A percentile compares a stretch with the other conserved stretches of the same genome.
Evolutionary conservation across 2,113 vertebrate species (phyloP).

Genomic region (Athene cunicularia): DNA sequence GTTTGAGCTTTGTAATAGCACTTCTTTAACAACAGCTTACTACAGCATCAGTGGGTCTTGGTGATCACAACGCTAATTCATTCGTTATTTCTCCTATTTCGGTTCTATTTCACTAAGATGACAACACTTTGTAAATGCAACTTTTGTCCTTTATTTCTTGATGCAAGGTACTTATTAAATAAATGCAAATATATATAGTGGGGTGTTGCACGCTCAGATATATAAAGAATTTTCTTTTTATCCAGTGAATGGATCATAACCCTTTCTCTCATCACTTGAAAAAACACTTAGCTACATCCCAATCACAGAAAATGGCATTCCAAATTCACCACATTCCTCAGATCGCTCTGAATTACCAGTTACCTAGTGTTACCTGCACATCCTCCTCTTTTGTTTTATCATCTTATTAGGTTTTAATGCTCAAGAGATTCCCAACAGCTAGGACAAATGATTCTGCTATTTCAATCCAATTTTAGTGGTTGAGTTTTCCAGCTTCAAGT

Average conservation of each 20-base stretch:
- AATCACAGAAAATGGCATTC: background rate
- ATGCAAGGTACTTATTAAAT: slow-evolving; percentile 1
- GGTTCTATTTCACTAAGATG: background rate
- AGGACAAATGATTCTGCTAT: slow-evolving; percentile 32
- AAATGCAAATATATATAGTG: background rate
- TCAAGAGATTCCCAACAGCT: slow-evolving; percentile 27
- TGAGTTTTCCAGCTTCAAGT: slow-evolving; percentile 12
- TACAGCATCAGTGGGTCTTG: background rate
- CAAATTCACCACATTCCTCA: background rate
- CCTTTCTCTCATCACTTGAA: background rate
- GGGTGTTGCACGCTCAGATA: background rate
- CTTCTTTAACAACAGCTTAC: background rate
- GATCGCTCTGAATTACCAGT: background rate
- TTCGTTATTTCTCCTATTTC: background rate
- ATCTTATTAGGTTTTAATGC: background rate
- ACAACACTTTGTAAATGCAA: background rate
- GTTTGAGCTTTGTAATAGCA: background rate
- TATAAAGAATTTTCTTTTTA: background rate
- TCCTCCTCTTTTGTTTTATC: background rate
- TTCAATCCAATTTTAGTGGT: slow-evolving; percentile 18
- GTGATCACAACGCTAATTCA: background rate
- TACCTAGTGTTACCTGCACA: background rate
- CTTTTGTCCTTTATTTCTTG: background rate
- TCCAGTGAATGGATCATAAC: background rate
- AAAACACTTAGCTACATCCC: background rate